phyloP scores from a whole-genome alignment of 2,888 invertebrate species.

The Platypus cylindrus region DNA sequence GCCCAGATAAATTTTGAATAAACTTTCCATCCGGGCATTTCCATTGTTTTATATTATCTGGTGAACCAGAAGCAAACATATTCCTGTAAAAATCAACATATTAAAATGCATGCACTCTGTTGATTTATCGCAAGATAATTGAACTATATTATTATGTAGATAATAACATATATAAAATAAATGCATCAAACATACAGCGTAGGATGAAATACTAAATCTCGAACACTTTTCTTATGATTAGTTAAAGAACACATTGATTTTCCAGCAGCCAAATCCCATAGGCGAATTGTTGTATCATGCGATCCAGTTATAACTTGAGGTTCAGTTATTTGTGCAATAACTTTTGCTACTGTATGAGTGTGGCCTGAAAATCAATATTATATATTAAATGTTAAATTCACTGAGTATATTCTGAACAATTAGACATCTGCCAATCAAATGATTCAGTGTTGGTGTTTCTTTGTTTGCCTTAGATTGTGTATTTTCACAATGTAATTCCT shows the following conservation, averaged over 20 bases:
- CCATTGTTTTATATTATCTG: slow-evolving; percentile 99
- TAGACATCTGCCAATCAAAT: neutral
- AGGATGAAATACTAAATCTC: slow-evolving; percentile 67
- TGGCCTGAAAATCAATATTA: slow-evolving; percentile 49
- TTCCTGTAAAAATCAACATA: slow-evolving; percentile 40
- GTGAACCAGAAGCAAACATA: slow-evolving; percentile 95
- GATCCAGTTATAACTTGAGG: slow-evolving; percentile 84
- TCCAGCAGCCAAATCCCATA: slow-evolving; percentile 97
- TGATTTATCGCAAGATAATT: too few species aligned
- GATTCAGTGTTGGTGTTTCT: neutral
- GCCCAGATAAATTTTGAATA: slow-evolving; percentile 91
- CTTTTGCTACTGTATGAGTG: slow-evolving; percentile 92
- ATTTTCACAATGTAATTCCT: too few species aligned
- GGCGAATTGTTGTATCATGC: slow-evolving; percentile 90
- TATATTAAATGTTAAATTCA: neutral
- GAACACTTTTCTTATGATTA: slow-evolving; percentile 95
- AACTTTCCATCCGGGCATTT: slow-evolving; percentile 96
- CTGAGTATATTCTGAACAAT: neutral
- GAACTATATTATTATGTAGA: neutral
- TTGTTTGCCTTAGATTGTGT: too few species aligned
- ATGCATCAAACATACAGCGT: slow-evolving; percentile 39
- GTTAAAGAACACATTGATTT: slow-evolving; percentile 89
- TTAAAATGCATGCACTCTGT: too few species aligned
- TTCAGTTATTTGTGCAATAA: slow-evolving; percentile 84
- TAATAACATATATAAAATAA: neutral